Evolutionary conservation across 2,888 invertebrate genomes (phyloP).

Genomic region (Chrysopilus asiliformis): DNA sequence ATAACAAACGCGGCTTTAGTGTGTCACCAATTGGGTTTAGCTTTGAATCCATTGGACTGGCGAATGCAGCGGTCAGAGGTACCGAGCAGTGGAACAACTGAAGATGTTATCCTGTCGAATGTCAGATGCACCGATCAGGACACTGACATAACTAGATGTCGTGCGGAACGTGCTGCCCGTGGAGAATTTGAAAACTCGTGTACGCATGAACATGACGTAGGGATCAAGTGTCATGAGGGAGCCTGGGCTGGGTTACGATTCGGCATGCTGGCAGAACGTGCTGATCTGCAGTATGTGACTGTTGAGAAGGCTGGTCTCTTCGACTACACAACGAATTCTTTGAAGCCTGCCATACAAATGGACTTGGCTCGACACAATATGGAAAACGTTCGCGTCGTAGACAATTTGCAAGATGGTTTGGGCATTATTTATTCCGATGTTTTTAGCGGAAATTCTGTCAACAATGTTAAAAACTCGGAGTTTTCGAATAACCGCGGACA

Average conservation of each 20-base stretch:
- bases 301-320: slow-evolving; percentile 87
- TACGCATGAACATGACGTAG: slow-evolving; percentile 74
- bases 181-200: slow-evolving; percentile 81
- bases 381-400: slow-evolving; percentile 64
- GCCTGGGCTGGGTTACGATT: slow-evolving; percentile 91
- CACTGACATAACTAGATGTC: slow-evolving; percentile 76
- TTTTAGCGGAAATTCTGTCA: slow-evolving; percentile 69
- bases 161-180: slow-evolving; percentile 48
- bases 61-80: slow-evolving; percentile 68
- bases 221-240: slow-evolving; percentile 75
- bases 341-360: slow-evolving; percentile 81
- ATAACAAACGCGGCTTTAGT: slow-evolving; percentile 81
- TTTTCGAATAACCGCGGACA: slow-evolving; percentile 74
- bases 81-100: slow-evolving; percentile 61
- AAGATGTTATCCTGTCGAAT: slow-evolving; percentile 69
- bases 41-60: slow-evolving; percentile 87
- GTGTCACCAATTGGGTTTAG: slow-evolving; percentile 88
- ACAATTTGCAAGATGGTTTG: slow-evolving; percentile 86
- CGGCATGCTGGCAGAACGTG: slow-evolving; percentile 74
- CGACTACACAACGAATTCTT: slow-evolving; percentile 78
- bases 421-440: slow-evolving; percentile 91
- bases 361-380: slow-evolving; percentile 73
- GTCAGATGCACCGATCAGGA: slow-evolving; percentile 86
- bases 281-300: slow-evolving; percentile 74
- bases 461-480: slow-evolving; percentile 70